These are phyloP conservation scores for Actinostola sp. DNA, from an alignment of 92 coral and sea anemone species.

Conservation along the genomic window DNA sequence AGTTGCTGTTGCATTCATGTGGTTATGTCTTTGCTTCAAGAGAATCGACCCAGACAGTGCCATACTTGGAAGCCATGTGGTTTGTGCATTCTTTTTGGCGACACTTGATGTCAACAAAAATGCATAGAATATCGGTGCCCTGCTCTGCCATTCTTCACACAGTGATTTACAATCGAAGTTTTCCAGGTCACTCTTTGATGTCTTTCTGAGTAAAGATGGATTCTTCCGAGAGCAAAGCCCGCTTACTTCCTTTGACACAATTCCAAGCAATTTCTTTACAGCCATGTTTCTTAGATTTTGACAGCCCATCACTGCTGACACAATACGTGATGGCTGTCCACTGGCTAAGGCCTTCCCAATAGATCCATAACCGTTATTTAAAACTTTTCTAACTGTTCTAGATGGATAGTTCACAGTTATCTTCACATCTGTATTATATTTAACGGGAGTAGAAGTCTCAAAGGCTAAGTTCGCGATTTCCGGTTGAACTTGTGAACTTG, in stretches of 20 bases:
- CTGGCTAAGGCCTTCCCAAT: background rate
- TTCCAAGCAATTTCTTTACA: background rate
- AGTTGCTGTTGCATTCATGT: slow-evolving; percentile 66
- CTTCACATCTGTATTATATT: background rate
- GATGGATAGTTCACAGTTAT: background rate
- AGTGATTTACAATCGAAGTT: slow-evolving; percentile 38
- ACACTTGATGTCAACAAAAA: slow-evolving; percentile 40
- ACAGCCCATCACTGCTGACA: background rate
- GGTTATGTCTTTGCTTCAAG: slow-evolving; percentile 63
- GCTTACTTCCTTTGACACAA: slow-evolving; percentile 33
- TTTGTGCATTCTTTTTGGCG: background rate
- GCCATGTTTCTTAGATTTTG: no score
- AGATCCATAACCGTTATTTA: background rate
- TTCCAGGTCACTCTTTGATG: slow-evolving; percentile 35
- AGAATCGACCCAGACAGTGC: slow-evolving; percentile 69
- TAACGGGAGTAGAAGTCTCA: background rate
- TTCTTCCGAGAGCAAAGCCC: no score
- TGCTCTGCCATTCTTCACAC: slow-evolving; percentile 62
- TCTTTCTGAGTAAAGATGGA: slow-evolving; percentile 49
- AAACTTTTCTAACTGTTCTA: background rate
- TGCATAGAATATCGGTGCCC: slow-evolving; percentile 70
- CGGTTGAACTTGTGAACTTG: no score
- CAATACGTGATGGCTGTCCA: background rate
- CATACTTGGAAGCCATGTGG: slow-evolving; percentile 71
- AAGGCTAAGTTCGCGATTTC: no score